Base-by-base conservation (phyloP, 2,888 invertebrate genomes). In the Idaea straminata region DNA sequence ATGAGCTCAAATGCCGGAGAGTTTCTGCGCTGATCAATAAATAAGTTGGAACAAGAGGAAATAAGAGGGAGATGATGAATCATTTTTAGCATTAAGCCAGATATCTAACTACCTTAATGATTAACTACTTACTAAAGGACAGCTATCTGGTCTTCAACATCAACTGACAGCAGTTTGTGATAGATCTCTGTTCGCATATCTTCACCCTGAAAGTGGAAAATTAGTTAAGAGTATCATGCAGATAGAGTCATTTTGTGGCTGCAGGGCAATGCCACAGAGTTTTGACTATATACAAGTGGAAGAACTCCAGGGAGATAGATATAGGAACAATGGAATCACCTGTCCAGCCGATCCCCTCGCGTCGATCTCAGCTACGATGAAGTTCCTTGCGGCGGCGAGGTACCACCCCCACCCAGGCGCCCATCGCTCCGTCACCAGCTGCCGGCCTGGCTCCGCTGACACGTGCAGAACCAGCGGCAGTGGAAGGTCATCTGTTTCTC, bases 301-400 rank as follows among this genome's bases (percentile, higher is more conserved):
- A 25, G 25, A 25, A 25, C 3, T n/a, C n/a, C n/a, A n/a, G n/a
- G n/a, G n/a, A n/a, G n/a, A n/a, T n/a, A n/a, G n/a, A n/a, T n/a
- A n/a, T n/a, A n/a, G 25, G 25, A 2, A 25, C 25, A 25, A 25
- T 34, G 57, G 0, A 25, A 3, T 34, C 63, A 92, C 93, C 87
- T 93, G 93, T 74, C 94, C 96, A 0, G 96, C 97, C 2, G 97
- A 96, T 5, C 98, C 98, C 57, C 98, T 92, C 0, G 97, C 98
- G 87, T 99, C 98, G 64, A 98, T 97, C 84, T 96, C 95, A 0
- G 97, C 98, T 38, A 97, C 96, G 70, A 98, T 96, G 81, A 97
- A 96, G 83, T 96, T 96, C 72, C 96, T 94, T 15, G 96, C 95
- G 63, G 97, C 96, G 4, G 96, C 95, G 64, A 98, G 89, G 87